Evolutionary conservation across 2,113 vertebrate genomes (phyloP), one percentile per base, ranked within the genome.

Genomic region (Caracal caracal): DNA sequence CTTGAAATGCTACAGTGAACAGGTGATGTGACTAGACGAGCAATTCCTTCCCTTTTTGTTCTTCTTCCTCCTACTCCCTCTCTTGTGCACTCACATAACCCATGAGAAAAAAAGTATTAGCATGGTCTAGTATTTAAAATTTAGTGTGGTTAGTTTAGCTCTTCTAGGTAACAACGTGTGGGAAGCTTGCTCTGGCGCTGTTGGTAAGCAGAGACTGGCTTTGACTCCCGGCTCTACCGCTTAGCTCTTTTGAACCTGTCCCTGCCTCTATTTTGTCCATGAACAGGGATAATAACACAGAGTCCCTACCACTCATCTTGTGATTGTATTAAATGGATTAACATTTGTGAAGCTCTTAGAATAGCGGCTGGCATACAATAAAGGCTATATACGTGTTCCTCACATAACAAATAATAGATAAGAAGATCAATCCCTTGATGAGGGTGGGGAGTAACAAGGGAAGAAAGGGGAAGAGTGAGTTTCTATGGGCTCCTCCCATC

Each of bases 111-210:
- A 30, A 26, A 22, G 51, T 5, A 35, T n/a, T 4, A n/a, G 7
- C 47, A 24, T 19, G 11, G 24, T 76, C 1, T 2, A 15, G 4
- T 43, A 43, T 22, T 82, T 40, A 51, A 87, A 37, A 30, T 8
- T 37, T 3, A 47, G 22, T 65, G 43, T 3, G 24, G 33, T 22
- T 28, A 5, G 43, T 30, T 10, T 33, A 26, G 9, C 22, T 63
- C 30, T 20, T 71, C 28, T 19, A 5, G 16, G 37, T n/a, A 1
- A 8, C 24, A 7, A 37, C 3, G 0, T 0, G 3, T 35, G 24
- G 49, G 49, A 17, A 11, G 10, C 59, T 33, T 43, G 20, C 1
- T 20, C 6, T 83, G 15, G 3, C n/a, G 19, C 37, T 1, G 15
- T 6, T 26, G 2, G 40, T 22, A 37, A 49, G 47, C n/a, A 26